A percentile compares a stretch with the other conserved stretches of the same genome.
These are phyloP conservation scores for Drosophila mauritiana DNA, from an alignment of 1,140 invertebrate species.

Conservation along the genomic window DNA sequence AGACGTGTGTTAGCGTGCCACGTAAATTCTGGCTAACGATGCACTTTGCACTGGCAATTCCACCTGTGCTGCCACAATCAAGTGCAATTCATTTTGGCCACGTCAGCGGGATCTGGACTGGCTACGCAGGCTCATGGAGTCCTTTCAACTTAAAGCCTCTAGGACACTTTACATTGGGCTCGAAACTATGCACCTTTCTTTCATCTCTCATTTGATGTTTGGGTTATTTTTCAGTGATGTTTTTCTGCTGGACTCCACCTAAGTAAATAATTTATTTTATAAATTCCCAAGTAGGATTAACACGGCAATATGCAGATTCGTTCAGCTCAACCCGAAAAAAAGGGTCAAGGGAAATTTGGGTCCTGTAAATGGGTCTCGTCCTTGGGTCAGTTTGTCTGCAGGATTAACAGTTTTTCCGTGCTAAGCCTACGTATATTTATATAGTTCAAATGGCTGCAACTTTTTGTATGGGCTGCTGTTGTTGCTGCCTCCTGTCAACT, in stretches of 20 bases:
- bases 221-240: slow-evolving; percentile 40
- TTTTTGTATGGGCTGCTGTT: neutral
- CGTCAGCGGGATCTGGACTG: slow-evolving; percentile 58
- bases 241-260: slow-evolving; percentile 25
- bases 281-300: slow-evolving; percentile 80
- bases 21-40: slow-evolving; percentile 80
- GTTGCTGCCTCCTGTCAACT: slow-evolving; percentile 57
- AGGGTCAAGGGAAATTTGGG: slow-evolving; percentile 58
- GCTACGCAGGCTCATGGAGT: slow-evolving; percentile 11
- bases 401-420: slow-evolving; percentile 69
- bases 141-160: slow-evolving; percentile 37
- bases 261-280: slow-evolving; percentile 82
- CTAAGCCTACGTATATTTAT: slow-evolving; percentile 78
- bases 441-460: slow-evolving; percentile 67
- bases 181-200: neutral
- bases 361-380: slow-evolving; percentile 49
- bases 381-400: slow-evolving; percentile 17
- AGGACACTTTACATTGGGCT: slow-evolving; percentile 6
- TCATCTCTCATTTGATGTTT: slow-evolving; percentile 11
- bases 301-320: slow-evolving; percentile 80
- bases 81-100: slow-evolving; percentile 79
- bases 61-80: slow-evolving; percentile 71
- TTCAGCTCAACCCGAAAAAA: slow-evolving; percentile 44
- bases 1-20: slow-evolving; percentile 65
- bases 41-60: slow-evolving; percentile 73